Evolutionary conservation across 2,113 vertebrate species (phyloP).

Genomic region (Ursus arctos): DNA sequence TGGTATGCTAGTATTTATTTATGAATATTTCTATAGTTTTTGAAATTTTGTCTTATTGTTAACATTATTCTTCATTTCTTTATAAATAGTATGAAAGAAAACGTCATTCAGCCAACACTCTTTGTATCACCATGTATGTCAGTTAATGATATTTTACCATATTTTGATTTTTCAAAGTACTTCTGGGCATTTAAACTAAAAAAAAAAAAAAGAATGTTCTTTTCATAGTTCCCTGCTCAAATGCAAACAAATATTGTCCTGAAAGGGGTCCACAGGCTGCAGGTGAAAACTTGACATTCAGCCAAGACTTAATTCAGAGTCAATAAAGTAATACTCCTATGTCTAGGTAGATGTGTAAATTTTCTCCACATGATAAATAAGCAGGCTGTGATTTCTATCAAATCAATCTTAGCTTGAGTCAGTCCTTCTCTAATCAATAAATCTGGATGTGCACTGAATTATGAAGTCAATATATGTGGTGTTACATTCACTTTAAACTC

Average conservation of each 20-base stretch:
- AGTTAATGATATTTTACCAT: constrained; percentile 12
- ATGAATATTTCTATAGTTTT: constrained; percentile 10
- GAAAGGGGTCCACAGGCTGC: not conserved
- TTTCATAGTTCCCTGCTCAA: constrained; percentile 57
- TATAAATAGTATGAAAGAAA: constrained; percentile 45
- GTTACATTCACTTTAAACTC: constrained; percentile 74
- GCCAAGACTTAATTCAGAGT: constrained; percentile 75
- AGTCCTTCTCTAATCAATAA: constrained; percentile 79
- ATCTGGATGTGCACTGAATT: constrained; percentile 76
- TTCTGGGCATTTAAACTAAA: constrained; percentile 35
- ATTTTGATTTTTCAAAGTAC: constrained; percentile 59
- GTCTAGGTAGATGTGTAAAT: constrained; percentile 75
- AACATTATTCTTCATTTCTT: constrained; percentile 19
- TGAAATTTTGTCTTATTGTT: constrained; percentile 18
- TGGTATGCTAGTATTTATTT: constrained; percentile 36
- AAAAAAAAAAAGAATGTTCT: not conserved
- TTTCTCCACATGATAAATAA: constrained; percentile 82
- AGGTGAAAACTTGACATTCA: constrained; percentile 67
- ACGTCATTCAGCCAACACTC: constrained; percentile 2
- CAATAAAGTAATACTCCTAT: constrained; percentile 77
- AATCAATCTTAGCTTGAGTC: constrained; percentile 77
- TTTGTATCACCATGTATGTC: constrained; percentile 17
- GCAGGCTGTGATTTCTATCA: constrained; percentile 72
- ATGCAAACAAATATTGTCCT: constrained; percentile 55
- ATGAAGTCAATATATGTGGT: constrained; percentile 75